A percentile compares a stretch with the other conserved stretches of the same genome.
phyloP scores from a whole-genome alignment of 2,113 vertebrate genomes.

The Mirza zaza region DNA sequence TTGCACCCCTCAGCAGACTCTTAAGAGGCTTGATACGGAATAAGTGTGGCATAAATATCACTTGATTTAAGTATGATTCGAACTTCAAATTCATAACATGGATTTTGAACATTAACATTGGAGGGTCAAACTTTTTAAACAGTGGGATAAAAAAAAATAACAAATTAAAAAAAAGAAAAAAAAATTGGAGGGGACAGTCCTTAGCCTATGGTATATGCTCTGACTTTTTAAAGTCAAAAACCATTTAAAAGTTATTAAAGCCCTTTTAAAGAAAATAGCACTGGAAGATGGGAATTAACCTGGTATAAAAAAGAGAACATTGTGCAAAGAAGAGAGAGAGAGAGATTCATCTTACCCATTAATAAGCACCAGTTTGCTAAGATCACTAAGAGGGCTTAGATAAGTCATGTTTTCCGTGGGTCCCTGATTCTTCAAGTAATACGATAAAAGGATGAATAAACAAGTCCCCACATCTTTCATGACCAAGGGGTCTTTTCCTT shows the following conservation, averaged over 20 bases:
- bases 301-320: not conserved
- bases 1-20: not conserved
- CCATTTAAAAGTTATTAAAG: not conserved
- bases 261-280: not conserved
- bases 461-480: not conserved
- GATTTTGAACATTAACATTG: not conserved
- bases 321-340: not conserved
- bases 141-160: too few relatives aligned
- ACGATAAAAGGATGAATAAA: not conserved
- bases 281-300: not conserved
- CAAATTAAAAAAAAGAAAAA: too few relatives aligned
- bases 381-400: not conserved
- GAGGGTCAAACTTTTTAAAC: not conserved
- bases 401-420: not conserved
- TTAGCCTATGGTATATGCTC: not conserved
- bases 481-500: not conserved
- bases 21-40: not conserved
- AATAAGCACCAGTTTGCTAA: not conserved
- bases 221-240: slow-evolving; percentile 7
- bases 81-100: not conserved
- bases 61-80: not conserved
- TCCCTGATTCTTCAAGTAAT: not conserved
- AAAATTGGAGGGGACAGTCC: not conserved
- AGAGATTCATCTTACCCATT: not conserved
- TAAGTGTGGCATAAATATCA: not conserved